Conservation (phyloP, 2,113 vertebrate species). For the Salvelinus alpinus region DNA sequence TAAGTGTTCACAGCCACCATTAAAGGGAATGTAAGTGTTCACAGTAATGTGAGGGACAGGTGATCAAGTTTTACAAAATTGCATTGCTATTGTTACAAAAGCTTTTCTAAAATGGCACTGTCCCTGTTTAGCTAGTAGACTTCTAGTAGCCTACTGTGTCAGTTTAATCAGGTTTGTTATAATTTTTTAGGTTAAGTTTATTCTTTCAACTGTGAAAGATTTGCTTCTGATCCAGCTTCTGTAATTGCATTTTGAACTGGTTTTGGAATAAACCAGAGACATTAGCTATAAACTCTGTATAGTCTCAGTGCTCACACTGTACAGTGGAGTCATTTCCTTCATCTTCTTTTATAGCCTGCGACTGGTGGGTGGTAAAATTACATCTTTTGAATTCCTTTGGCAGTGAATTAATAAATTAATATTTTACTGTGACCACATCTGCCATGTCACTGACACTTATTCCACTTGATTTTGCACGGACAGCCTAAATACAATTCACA, state of each 20-base stretch:
- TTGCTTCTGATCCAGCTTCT: background rate
- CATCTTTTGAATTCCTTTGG: constrained; percentile 10
- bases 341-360: background rate
- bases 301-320: background rate
- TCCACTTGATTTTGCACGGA: background rate
- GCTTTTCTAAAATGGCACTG: too few species aligned
- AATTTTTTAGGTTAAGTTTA: background rate
- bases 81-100: too few species aligned
- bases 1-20: background rate
- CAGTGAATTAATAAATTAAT: background rate
- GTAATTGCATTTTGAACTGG: background rate
- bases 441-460: background rate
- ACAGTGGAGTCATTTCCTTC: background rate
- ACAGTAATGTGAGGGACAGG: background rate
- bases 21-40: background rate
- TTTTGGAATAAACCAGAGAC: background rate
- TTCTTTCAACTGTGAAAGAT: background rate
- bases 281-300: background rate
- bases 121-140: too few species aligned
- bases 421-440: background rate
- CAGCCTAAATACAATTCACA: background rate
- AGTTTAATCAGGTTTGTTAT: background rate
- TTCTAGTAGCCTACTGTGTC: too few species aligned
- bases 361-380: constrained; percentile 14
- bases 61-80: too few species aligned